phyloP scores from a whole-genome alignment of 2,113 vertebrate species.

The Cephalopterus ornatus region DNA sequence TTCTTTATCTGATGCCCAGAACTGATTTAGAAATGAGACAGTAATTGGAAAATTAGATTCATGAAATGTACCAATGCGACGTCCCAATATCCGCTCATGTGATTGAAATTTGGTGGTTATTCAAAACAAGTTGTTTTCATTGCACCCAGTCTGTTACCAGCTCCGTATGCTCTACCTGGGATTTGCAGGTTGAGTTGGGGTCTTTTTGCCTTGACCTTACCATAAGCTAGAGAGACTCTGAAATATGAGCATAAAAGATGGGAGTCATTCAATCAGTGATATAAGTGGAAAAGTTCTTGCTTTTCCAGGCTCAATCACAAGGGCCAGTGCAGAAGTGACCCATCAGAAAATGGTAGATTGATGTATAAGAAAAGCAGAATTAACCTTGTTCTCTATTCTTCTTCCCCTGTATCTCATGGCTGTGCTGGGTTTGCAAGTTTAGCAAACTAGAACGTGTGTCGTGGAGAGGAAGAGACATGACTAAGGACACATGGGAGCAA shows the following conservation, averaged over 20 bases:
- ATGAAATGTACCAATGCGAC: background rate
- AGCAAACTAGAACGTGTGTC: background rate
- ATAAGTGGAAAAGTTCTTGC: background rate
- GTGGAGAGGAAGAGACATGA: background rate
- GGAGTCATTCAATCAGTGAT: background rate
- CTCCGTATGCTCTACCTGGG: background rate
- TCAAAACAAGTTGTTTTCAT: background rate
- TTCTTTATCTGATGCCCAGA: background rate
- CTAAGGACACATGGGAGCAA: background rate
- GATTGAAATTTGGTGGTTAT: background rate
- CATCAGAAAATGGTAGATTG: background rate
- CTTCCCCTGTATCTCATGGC: background rate
- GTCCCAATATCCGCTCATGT: background rate
- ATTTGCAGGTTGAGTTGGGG: background rate
- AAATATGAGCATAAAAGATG: background rate
- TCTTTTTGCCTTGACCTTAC: background rate
- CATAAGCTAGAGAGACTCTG: background rate
- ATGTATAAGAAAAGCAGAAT: background rate
- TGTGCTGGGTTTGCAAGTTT: background rate
- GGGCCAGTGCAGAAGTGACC: background rate
- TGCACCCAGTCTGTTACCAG: background rate
- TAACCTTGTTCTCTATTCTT: background rate
- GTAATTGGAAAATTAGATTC: conserved; percentile 31
- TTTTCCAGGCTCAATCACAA: background rate
- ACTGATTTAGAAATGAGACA: conserved; percentile 16